Percentiles rank a stretch among this genome's conserved stretches.
Evolutionary conservation across 2,113 vertebrate genomes (phyloP).

Genomic region (Actenoides lindsayi): DNA sequence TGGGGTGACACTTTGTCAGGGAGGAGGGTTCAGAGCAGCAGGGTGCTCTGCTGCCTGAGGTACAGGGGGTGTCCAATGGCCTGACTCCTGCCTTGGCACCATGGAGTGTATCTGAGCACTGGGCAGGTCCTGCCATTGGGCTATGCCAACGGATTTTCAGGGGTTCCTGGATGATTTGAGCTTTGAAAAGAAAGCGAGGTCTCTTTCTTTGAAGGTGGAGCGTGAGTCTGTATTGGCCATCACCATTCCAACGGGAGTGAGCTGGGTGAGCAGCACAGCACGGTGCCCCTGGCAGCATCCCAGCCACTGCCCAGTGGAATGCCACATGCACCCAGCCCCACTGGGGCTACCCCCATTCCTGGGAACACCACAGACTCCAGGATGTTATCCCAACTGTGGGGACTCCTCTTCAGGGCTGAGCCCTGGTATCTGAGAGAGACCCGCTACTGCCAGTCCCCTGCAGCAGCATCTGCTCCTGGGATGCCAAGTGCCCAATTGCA

Average conservation of each 20-base stretch:
- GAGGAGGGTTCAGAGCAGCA: fast-evolving
- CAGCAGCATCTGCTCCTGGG: not conserved
- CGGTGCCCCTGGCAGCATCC: fast-evolving
- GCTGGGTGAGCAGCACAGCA: not conserved
- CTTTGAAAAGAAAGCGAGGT: not conserved
- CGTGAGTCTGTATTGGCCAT: not conserved
- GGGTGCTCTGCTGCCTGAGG: not conserved
- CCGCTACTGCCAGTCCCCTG: fast-evolving
- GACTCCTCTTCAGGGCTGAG: not conserved
- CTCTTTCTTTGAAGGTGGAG: not conserved
- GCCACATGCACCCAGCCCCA: not conserved
- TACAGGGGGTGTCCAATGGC: fast-evolving
- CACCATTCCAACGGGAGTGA: not conserved
- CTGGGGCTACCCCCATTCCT: not conserved
- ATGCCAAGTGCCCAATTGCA: not conserved
- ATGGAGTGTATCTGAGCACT: fast-evolving
- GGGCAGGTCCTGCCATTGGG: fast-evolving
- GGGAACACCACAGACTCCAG: not conserved
- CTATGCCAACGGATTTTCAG: not conserved
- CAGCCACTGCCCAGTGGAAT: not conserved
- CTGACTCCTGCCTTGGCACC: not conserved
- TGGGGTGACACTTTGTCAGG: fast-evolving
- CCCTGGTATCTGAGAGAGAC: fast-evolving
- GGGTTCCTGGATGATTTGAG: not conserved
- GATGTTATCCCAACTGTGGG: not conserved